Conservation (phyloP, 92 coral and sea anemone genomes). For the Scolanthus callimorphus region DNA sequence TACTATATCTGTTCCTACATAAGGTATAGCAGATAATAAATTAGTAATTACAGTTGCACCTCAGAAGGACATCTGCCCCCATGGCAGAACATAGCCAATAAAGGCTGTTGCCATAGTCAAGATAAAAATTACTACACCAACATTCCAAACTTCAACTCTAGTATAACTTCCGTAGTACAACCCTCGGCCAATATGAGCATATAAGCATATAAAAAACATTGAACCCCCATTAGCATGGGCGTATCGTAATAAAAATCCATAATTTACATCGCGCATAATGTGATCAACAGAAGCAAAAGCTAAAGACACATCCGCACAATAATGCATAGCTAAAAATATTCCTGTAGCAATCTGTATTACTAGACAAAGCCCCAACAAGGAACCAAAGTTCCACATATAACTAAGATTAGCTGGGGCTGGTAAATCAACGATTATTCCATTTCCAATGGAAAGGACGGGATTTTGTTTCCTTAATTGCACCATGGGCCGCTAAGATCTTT, state of each 20-base stretch:
- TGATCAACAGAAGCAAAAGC: slow-evolving; percentile 61
- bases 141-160: slow-evolving; percentile 47
- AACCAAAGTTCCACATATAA: slow-evolving; percentile 88
- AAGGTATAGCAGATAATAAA: slow-evolving; percentile 69
- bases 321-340: slow-evolving; percentile 73
- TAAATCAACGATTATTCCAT: slow-evolving; percentile 67
- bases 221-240: slow-evolving; percentile 74
- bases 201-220: slow-evolving; percentile 64
- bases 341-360: slow-evolving; percentile 62
- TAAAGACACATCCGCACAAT: slow-evolving; percentile 55
- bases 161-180: slow-evolving; percentile 64
- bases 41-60: slow-evolving; percentile 90
- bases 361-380: slow-evolving; percentile 69
- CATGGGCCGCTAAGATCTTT: slow-evolving; percentile 19
- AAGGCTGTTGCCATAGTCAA: slow-evolving; percentile 74
- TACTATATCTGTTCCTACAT: slow-evolving; percentile 69
- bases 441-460: slow-evolving; percentile 68
- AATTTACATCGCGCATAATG: slow-evolving; percentile 75
- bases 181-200: slow-evolving; percentile 68
- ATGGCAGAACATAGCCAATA: slow-evolving; percentile 77
- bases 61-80: slow-evolving; percentile 86
- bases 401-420: slow-evolving; percentile 82
- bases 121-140: slow-evolving; percentile 60
- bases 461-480: slow-evolving; percentile 74
- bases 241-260: slow-evolving; percentile 60